Base-by-base conservation (phyloP, 2,113 vertebrate species). In the Eptatretus burgeri region DNA sequence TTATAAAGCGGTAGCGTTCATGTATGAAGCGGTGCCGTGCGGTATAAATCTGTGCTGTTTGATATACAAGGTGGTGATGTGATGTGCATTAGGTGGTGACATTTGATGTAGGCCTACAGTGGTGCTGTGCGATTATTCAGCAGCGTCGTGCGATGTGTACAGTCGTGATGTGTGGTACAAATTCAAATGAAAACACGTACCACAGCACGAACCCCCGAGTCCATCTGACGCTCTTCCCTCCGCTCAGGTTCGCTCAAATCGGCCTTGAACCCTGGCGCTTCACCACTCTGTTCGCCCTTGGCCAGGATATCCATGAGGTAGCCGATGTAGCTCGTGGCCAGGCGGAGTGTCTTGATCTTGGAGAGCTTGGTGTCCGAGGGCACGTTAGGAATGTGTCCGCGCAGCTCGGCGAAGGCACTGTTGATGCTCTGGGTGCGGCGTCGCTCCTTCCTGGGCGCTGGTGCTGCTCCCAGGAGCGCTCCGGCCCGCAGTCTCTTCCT, bases 291-390 rank as follows among this genome's bases (percentile, higher is more conserved):
- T 66, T 86, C 85, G 76, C 94, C 88, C 73, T 93, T 91, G 76
- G 85, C 89, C 75, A 96, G 78, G 71, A 96, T 83, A 78, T 95
- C 88, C 88, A 95, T 96, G 79, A 96, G 82, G 80, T 96, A 96
- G 75, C 86, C 85, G 76, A 95, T 96, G 74, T 95, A 96, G 78
- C 89, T 95, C 74, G 88, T 96, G 71, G 89, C 89, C 76, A 96
- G 73, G 66, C 89, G 79, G 53, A 96, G 76, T 1, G 88, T 93
- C 71, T 96, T 94, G 69, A 96, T 96, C 72, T 96, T 96, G 73
- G 89, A 94, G 67, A 96, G 78, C 63, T 96, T 96, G 64, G 88
- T 96, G 75, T 96, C 89, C 2, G 88, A 86, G 1, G 89, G 89
- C 51, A 96, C 89, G 69, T 94, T 96, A 64, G 89, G 89, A 71